Conservation (phyloP, 2,888 invertebrate genomes). For the Philhelius pedissequus region DNA sequence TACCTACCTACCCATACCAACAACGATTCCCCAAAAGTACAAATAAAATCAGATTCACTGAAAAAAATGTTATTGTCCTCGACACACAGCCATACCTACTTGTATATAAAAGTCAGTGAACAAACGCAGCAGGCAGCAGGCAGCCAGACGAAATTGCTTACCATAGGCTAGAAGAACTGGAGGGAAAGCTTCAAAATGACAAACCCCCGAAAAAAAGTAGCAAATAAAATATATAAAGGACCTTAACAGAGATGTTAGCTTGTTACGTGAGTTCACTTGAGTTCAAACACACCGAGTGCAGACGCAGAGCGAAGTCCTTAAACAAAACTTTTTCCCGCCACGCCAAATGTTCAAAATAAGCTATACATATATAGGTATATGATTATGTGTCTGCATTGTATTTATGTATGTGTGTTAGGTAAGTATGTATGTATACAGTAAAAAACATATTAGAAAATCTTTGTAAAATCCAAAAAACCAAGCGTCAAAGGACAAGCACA, state of each 20-base stretch:
- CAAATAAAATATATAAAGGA: conserved; percentile 18
- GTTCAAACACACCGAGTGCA: conserved; percentile 53
- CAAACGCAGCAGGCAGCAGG: conserved; percentile 38
- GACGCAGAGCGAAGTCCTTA: conserved; percentile 26
- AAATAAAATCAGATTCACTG: not conserved
- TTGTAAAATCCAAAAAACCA: conserved; percentile 20
- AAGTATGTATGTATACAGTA: not conserved
- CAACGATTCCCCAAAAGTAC: not conserved
- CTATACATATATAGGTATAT: not conserved
- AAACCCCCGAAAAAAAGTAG: conserved; percentile 43
- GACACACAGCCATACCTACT: conserved; percentile 42
- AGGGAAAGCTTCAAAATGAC: conserved; percentile 22
- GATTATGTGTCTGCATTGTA: not conserved
- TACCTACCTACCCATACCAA: no score
- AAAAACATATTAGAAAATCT: conserved; percentile 52
- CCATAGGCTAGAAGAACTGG: not conserved
- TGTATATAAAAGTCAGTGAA: no score
- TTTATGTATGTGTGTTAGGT: not conserved
- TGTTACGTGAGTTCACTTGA: conserved; percentile 64
- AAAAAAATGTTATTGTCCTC: conserved; percentile 58
- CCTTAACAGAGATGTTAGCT: conserved; percentile 52
- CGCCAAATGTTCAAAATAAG: conserved; percentile 30
- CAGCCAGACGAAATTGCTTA: conserved; percentile 28
- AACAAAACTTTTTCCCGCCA: conserved; percentile 63
- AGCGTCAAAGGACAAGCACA: conserved; percentile 11